Evolutionary conservation across 1,140 invertebrate species (phyloP), one percentile per base, ranked within the genome.

Genomic region (Sitobion miscanthi): DNA sequence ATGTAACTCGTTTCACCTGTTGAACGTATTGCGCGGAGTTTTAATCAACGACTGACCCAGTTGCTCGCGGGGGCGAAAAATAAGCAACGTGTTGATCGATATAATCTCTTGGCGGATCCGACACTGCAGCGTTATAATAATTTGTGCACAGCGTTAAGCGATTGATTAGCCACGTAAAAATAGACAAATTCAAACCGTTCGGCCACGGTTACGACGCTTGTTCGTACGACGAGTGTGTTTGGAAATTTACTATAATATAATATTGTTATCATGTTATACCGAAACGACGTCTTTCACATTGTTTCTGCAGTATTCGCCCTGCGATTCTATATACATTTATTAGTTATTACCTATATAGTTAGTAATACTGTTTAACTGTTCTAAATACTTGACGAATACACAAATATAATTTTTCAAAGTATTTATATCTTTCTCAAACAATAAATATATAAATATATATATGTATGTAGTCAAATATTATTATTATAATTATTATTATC

Each of bases 41-140:
- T 88, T 88, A 88, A 83, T 83, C 21, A 49, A 88, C 86, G 14
- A 35, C 30, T 88, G 86, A 88, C 47, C 30, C n/a, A 52, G n/a
- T 88, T 88, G 45, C n/a, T 88, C 47, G 47, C 20, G 86, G 47
- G 30, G 45, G 42, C 85, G 42, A 87, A 30, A 87, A 87, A 47
- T 47, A 30, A 20, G 42, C 23, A n/a, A 87, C 45, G 85, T n/a
- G 45, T 49, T 23, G 21, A 17, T 30, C 30, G 25, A 57, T 57
- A 21, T 49, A 7, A 49, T 87, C 85, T 47, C 25, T 49, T n/a
- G 4, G 45, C 42, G 85, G 23, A n/a, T 87, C 85, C 85, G 85
- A n/a, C 23, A 6, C 42, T 85, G 20, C 42, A 2, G 21, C 35
- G 35, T 23, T 42, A 42, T 42, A 23, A 42, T 42, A 23, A 42